Conservation (phyloP, 53 echinoderm and acorn worm species). For the Apostichopus leukothele region DNA sequence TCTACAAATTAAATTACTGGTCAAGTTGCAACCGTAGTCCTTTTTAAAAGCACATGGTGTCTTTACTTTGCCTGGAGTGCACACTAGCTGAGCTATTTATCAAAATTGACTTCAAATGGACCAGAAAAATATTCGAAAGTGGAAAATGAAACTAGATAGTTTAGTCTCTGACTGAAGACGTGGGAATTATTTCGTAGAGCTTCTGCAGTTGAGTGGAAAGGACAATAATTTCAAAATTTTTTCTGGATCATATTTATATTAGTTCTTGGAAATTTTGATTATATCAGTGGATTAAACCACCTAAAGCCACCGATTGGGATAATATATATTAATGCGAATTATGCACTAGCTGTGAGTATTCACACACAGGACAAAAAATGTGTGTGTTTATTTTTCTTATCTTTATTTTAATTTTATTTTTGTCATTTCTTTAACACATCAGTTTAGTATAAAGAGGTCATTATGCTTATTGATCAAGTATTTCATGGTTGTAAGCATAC, state of each 20-base stretch:
- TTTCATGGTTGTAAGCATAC: no score
- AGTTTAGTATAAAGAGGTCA: no score
- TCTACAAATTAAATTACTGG: constrained; percentile 31
- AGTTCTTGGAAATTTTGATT: no score
- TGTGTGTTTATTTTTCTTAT: no score
- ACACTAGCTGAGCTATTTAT: constrained; percentile 10
- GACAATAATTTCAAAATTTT: neutral
- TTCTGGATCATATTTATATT: neutral
- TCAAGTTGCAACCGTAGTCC: neutral
- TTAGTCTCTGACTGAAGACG: neutral
- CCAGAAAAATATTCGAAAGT: constrained; percentile 1
- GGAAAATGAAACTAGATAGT: neutral
- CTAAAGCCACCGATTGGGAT: no score
- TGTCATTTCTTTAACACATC: no score
- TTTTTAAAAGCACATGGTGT: neutral
- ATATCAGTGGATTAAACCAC: no score
- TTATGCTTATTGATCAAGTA: no score
- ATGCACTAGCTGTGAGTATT: no score
- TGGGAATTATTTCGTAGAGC: neutral
- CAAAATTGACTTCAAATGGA: constrained; percentile 33
- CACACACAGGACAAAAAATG: no score
- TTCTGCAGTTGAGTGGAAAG: neutral
- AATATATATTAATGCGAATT: no score
- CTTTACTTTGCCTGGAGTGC: neutral
- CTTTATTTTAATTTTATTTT: no score